Base-by-base conservation (phyloP, 37 sponge, comb jelly and placozoan species). In the Mnemiopsis leidyi region DNA sequence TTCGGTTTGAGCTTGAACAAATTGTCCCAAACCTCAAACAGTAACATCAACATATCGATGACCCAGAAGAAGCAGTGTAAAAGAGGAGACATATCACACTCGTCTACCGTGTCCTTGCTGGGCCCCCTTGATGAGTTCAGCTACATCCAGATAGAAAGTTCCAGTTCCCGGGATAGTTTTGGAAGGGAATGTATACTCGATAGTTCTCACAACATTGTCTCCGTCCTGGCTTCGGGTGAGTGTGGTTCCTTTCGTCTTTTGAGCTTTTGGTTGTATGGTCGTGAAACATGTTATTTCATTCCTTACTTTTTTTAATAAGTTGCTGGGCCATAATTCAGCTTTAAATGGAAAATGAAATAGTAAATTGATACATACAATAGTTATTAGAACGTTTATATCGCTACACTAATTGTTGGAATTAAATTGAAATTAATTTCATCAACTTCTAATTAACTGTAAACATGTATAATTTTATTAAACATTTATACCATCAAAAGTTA, bases 81-180 rank as follows among this genome's bases (percentile, higher is more conserved):
- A 0, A 77, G 79, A 0, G 32, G 35, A 34, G 32, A 32, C 26
- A 3, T 18, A 16, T 21, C 26, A 7, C 36, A 34, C 36, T 31
- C 32, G 9, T 77, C 79, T 20, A 77, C 90, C 1, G 90, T 85
- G 48, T 38, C n/a, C 48, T 28, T 85, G 29, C 90, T 85, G 26
- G 36, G 29, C 29, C 90, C 90, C 23, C 90, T 85, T 18, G 90
- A 85, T 21, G 90, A 85, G 48, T 85, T 28, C 90, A 85, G 36
- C 24, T 40, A 85, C 61, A 39, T 85, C 0, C 90, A 85, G 48
- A 35, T 85, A 25, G 90, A 85, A 1, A 25, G 61, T 39, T 23
- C 25, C 61, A 40, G 48, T 3, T 36, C 21, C 28, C 18, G 61
- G 25, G 79, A 77, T 9, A 77, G 79, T 32, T 16, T 77, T 26